Percentiles rank a stretch among this genome's conserved stretches.
Conservation (phyloP, 2,888 invertebrate species). For the Aphidius colemani region DNA sequence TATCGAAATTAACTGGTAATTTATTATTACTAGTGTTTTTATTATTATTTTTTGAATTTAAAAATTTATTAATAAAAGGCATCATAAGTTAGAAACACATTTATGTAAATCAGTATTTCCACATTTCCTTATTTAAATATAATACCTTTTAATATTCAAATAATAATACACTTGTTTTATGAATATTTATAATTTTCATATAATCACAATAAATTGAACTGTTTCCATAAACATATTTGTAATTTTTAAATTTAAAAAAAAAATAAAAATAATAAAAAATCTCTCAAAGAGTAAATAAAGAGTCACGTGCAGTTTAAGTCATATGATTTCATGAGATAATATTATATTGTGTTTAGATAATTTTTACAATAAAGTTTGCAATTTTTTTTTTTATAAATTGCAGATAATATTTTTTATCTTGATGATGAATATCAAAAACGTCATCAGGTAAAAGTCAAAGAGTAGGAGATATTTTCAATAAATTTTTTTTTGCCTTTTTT, state of each 20-base stretch:
- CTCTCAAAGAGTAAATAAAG: constrained; percentile 57
- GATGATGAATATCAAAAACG: no score
- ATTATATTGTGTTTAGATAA: not conserved
- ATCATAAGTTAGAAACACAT: constrained; percentile 60
- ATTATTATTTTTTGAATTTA: constrained; percentile 66
- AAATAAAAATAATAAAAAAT: constrained; percentile 31
- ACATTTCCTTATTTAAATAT: constrained; percentile 10
- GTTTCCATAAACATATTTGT: not conserved
- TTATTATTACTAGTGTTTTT: constrained; percentile 33
- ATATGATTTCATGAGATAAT: constrained; percentile 50
- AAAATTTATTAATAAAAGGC: constrained; percentile 78
- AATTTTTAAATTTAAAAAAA: constrained; percentile 8
- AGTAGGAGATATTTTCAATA: no score
- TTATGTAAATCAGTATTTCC: constrained; percentile 15
- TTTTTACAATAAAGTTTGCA: no score
- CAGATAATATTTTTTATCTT: no score
- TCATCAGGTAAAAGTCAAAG: no score
- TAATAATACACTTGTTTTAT: no score
- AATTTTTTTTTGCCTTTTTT: no score
- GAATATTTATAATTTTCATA: no score
- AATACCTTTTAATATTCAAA: no score
- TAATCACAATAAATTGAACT: constrained; percentile 5
- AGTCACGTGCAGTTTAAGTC: constrained; percentile 59
- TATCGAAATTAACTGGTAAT: constrained; percentile 35
- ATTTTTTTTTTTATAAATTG: no score